Evolutionary conservation across 37 sponge, comb jelly and placozoan genomes (phyloP), one percentile per base, ranked within the genome.

Genomic region (Geodia barretti): DNA sequence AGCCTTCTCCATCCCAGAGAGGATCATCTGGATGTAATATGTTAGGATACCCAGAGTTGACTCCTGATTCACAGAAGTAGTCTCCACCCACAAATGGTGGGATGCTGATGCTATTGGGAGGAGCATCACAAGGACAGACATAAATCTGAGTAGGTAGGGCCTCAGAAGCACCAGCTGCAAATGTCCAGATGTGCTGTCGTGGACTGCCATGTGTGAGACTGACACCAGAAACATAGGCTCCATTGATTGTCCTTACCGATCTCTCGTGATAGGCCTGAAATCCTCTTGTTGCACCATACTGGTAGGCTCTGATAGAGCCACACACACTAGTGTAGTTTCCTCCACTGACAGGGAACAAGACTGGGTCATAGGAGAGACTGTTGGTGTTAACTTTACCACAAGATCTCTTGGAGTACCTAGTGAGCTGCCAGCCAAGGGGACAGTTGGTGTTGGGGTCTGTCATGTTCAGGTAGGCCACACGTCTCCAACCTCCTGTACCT

Each of bases 1-100:
- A 75, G 21, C 76, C 76, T 26, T 28, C 60, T 60, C 76, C 76
- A 26, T 75, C 76, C 76, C 76, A 75, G 11, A 75, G 62, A 2
- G 76, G 60, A 26, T 75, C 62, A 4, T 54, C 34, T 33, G 54
- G 3, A 3, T n/a, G 8, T 2, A 2, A 62, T n/a, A 62, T 28
- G 26, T 3, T 3, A n/a, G n/a, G n/a, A n/a, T n/a, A n/a, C n/a
- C n/a, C n/a, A 62, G 26, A n/a, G 3, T 41, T 5, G 14, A 23
- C 33, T 8, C 76, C 62, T 1, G 76, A 29, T 1, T 75, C 76
- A 58, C 76, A 75, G 61, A 40, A 75, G 61, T 59, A 75, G 76
- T 75, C 19, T 25, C 60, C 25, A 11, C 76, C 76, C 21, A 75
- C 61, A 17, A 58, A 54, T 5, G 64, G 26, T n/a, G 8, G 8